Evolutionary conservation across 2,888 invertebrate genomes (phyloP).

Genomic region (Ectemnius continuus): DNA sequence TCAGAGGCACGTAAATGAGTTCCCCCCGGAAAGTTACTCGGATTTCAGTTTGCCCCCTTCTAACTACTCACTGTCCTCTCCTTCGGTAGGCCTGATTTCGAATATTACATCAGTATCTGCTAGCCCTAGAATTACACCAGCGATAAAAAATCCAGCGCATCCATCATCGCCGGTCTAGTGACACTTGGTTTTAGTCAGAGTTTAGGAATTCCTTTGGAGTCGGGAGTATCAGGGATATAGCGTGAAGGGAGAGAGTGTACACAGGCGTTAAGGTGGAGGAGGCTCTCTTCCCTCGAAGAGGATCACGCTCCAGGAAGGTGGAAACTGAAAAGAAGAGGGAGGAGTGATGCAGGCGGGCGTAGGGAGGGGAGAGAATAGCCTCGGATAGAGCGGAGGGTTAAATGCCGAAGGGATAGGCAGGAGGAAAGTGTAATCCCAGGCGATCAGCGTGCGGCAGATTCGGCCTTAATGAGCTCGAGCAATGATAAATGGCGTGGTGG

Average conservation of each 20-base stretch:
- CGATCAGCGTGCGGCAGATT: conserved; percentile 77
- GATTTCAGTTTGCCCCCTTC: conserved; percentile 27
- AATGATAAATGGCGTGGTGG: conserved; percentile 79
- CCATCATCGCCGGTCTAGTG: no score
- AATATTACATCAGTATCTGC: no score
- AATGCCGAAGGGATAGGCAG: conserved; percentile 57
- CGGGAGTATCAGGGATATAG: conserved; percentile 13
- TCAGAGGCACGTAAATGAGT: conserved; percentile 59
- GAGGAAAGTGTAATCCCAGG: conserved; percentile 69
- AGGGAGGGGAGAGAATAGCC: not conserved
- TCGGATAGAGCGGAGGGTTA: conserved; percentile 56
- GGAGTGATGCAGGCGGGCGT: conserved; percentile 2
- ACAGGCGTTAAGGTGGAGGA: not conserved
- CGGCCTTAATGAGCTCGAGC: conserved; percentile 78
- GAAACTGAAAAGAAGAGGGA: conserved; percentile 23
- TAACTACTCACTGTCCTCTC: no score
- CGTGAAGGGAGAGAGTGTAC: not conserved
- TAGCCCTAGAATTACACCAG: no score
- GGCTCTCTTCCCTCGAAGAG: not conserved
- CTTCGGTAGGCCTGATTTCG: no score
- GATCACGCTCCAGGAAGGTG: conserved; percentile 21
- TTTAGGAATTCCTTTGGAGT: not conserved
- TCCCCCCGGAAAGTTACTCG: conserved; percentile 58
- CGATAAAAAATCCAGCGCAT: no score
- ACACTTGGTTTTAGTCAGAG: no score